Evolutionary conservation across 1,140 invertebrate species (phyloP).

Genomic region (Atta texana): DNA sequence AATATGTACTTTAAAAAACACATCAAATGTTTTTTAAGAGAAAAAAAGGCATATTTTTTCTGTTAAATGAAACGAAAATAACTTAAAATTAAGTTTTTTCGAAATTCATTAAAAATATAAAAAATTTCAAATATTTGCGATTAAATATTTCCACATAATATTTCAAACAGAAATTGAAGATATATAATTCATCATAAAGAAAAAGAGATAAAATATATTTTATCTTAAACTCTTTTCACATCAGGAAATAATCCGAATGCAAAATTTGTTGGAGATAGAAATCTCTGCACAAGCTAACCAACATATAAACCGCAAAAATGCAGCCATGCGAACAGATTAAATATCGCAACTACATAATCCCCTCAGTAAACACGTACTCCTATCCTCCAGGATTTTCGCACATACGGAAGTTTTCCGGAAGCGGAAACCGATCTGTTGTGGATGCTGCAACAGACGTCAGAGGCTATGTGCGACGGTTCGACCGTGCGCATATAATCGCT

Average conservation of each 20-base stretch:
- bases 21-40: not conserved
- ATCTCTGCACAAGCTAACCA: not conserved
- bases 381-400: conserved; percentile 24
- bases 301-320: conserved; percentile 30
- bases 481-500: conserved; percentile 35
- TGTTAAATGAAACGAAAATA: not conserved
- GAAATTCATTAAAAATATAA: not conserved
- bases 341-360: conserved; percentile 43
- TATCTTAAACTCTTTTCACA: conserved; percentile 6
- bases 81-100: not conserved
- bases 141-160: conserved; percentile 5
- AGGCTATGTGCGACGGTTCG: conserved; percentile 6
- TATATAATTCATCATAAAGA: not conserved
- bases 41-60: not conserved
- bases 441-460: conserved; percentile 25
- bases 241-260: conserved; percentile 34
- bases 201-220: not conserved
- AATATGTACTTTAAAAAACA: not conserved
- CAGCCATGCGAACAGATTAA: conserved; percentile 46
- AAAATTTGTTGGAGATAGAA: conserved; percentile 27
- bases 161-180: not conserved
- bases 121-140: not conserved
- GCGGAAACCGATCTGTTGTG: conserved; percentile 20
- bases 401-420: conserved; percentile 31
- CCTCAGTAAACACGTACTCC: conserved; percentile 12